A percentile compares a stretch with the other conserved stretches of the same genome.
These are phyloP conservation scores for human (Homo sapiens) DNA, from an alignment of 2,113 vertebrate species.

Conservation along the genomic window DNA sequence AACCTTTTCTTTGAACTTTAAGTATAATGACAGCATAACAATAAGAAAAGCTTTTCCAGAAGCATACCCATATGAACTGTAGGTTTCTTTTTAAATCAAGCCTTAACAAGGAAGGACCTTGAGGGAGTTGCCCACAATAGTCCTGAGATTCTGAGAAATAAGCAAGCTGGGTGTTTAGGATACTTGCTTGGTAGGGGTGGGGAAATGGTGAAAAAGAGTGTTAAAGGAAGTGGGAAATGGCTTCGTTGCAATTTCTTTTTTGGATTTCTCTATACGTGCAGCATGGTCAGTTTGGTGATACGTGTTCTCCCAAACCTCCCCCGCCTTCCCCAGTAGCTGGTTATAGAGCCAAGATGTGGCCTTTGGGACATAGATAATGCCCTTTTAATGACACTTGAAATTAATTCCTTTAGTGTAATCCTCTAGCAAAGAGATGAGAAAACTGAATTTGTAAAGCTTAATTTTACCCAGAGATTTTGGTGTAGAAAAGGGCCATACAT, in stretches of 20 bases:
- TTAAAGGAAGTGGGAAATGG: background rate
- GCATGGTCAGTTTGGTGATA: slow-evolving; percentile 23
- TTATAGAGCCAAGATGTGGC: slow-evolving; percentile 51
- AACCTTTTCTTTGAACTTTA: slow-evolving; percentile 2
- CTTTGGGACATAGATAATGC: slow-evolving; percentile 67
- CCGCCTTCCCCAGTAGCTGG: background rate
- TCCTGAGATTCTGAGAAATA: background rate
- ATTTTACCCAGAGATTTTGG: slow-evolving; percentile 62
- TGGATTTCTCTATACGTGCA: background rate
- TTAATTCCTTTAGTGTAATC: slow-evolving; percentile 72
- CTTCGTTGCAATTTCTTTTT: background rate
- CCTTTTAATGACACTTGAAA: slow-evolving; percentile 73
- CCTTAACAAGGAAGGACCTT: background rate
- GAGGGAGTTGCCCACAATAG: background rate
- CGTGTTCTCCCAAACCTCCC: background rate
- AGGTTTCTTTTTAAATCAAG: slow-evolving; percentile 34
- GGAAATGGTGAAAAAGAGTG: background rate
- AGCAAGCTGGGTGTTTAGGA: background rate
- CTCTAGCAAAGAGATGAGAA: slow-evolving; percentile 69
- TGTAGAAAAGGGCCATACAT: slow-evolving; percentile 56
- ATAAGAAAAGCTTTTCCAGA: slow-evolving; percentile 45
- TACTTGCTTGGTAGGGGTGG: background rate
- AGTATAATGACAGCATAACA: slow-evolving; percentile 1
- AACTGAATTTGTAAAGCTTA: slow-evolving; percentile 74
- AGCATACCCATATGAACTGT: background rate